phyloP scores from a whole-genome alignment of 2,797 vertebrate species.

The Pseudopleuronectes americanus region DNA sequence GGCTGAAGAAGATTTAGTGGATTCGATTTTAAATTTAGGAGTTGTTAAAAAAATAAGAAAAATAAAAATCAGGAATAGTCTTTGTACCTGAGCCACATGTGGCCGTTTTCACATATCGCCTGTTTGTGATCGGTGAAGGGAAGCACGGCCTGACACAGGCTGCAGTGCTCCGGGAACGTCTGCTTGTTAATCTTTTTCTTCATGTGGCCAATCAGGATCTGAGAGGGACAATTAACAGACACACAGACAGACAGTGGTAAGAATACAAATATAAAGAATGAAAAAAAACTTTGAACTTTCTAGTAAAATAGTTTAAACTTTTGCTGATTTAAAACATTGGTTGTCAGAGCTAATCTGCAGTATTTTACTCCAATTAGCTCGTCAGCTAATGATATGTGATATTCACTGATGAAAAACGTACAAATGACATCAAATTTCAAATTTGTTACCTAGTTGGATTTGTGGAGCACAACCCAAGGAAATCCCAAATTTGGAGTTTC shows the following conservation, averaged over 20 bases:
- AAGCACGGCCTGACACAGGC: slow-evolving; percentile 91
- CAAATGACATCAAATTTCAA: too few relatives aligned
- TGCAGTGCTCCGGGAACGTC: slow-evolving; percentile 93
- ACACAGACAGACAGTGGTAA: slow-evolving; percentile 15
- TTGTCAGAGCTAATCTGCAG: too few relatives aligned
- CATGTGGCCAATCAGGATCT: slow-evolving; percentile 97
- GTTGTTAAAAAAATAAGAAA: neutral
- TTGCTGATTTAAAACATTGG: too few relatives aligned
- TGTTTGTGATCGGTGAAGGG: slow-evolving; percentile 92
- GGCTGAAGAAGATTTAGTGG: slow-evolving; percentile 12
- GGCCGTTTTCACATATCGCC: slow-evolving; percentile 90
- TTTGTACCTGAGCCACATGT: slow-evolving; percentile 94
- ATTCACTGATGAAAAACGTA: too few relatives aligned
- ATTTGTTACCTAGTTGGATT: too few relatives aligned
- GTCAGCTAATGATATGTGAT: neutral
- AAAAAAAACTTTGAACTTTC: too few relatives aligned
- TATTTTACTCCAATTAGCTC: too few relatives aligned
- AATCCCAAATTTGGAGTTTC: too few relatives aligned
- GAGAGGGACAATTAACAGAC: neutral
- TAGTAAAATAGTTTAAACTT: too few relatives aligned
- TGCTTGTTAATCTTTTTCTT: slow-evolving; percentile 98
- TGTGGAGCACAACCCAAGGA: too few relatives aligned
- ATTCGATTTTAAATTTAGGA: slow-evolving; percentile 10
- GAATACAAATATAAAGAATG: too few relatives aligned
- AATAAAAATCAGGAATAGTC: too few relatives aligned